Evolutionary conservation across 2,888 invertebrate genomes (phyloP).

Genomic region (Cephus pygmeus): DNA sequence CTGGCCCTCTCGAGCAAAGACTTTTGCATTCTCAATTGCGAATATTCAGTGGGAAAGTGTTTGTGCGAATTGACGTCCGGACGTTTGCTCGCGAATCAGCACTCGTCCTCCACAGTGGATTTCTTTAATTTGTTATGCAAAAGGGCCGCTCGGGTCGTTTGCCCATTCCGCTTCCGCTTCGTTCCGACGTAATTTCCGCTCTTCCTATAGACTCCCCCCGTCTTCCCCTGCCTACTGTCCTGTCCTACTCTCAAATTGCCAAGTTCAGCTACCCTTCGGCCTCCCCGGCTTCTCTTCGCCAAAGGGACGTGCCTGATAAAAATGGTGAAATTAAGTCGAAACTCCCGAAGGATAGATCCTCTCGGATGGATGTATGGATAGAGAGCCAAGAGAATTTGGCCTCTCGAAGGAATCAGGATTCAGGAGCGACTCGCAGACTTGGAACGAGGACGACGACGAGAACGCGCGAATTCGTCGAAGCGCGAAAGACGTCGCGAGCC

Average conservation of each 20-base stretch:
- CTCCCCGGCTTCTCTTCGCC: neutral
- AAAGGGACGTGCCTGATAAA: neutral
- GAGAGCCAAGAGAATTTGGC: conserved; percentile 1
- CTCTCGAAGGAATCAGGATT: neutral
- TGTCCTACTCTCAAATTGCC: neutral
- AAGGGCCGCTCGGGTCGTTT: conserved; percentile 43
- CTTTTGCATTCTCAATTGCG: neutral
- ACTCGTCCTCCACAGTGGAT: neutral
- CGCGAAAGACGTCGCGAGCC: conserved; percentile 48
- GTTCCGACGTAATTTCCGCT: neutral
- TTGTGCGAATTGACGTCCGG: neutral
- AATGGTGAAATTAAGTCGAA: neutral
- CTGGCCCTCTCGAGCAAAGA: neutral
- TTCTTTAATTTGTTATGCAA: conserved; percentile 46
- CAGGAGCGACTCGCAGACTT: conserved; percentile 27
- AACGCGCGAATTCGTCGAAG: conserved; percentile 37
- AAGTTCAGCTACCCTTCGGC: neutral
- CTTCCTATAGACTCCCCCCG: neutral
- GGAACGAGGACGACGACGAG: conserved; percentile 40
- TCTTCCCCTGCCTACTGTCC: neutral
- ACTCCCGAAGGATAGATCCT: neutral
- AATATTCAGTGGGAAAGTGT: neutral
- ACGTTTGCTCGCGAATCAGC: neutral
- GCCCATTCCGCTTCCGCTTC: conserved; percentile 19
- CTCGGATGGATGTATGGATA: conserved; percentile 8